phyloP scores from a whole-genome alignment of 92 coral and sea anemone genomes.

The Paramuricea clavata region DNA sequence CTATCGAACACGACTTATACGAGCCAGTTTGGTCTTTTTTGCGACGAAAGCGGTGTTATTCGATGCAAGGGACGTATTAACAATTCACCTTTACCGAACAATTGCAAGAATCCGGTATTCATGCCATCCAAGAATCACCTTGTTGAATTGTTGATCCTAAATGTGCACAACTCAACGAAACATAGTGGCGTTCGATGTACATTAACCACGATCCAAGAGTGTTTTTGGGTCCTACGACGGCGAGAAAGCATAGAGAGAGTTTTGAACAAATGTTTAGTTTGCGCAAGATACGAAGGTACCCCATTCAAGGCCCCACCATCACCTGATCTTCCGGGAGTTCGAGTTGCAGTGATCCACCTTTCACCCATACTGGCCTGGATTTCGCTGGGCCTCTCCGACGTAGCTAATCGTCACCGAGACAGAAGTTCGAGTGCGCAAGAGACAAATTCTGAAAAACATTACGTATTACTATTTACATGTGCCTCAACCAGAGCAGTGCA shows the following conservation, averaged over 20 bases:
- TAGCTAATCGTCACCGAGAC: background rate
- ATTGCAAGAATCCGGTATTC: slow-evolving; percentile 5
- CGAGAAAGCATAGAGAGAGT: background rate
- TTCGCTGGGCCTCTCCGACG: slow-evolving; percentile 57
- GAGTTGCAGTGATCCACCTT: slow-evolving; percentile 61
- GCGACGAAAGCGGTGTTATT: background rate
- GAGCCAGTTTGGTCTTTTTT: background rate
- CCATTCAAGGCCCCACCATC: slow-evolving; percentile 21
- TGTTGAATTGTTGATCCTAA: background rate
- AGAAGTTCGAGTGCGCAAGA: background rate
- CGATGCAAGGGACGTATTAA: background rate
- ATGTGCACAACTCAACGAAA: background rate
- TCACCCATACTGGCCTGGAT: slow-evolving; percentile 57
- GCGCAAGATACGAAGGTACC: slow-evolving; percentile 35
- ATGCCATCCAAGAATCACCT: background rate
- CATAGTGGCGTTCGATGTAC: background rate
- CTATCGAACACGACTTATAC: background rate
- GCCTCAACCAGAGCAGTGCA: slow-evolving; percentile 62
- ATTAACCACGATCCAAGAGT: background rate
- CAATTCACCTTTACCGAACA: background rate
- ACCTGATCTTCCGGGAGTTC: slow-evolving; percentile 45
- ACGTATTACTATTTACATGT: slow-evolving; percentile 62
- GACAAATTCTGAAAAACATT: slow-evolving; percentile 3
- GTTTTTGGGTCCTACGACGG: background rate
- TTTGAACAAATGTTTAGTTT: slow-evolving; percentile 3